Evolutionary conservation across 2,888 invertebrate species (phyloP), one percentile per base, ranked within the genome.

Genomic region (Trachelus stipa): DNA sequence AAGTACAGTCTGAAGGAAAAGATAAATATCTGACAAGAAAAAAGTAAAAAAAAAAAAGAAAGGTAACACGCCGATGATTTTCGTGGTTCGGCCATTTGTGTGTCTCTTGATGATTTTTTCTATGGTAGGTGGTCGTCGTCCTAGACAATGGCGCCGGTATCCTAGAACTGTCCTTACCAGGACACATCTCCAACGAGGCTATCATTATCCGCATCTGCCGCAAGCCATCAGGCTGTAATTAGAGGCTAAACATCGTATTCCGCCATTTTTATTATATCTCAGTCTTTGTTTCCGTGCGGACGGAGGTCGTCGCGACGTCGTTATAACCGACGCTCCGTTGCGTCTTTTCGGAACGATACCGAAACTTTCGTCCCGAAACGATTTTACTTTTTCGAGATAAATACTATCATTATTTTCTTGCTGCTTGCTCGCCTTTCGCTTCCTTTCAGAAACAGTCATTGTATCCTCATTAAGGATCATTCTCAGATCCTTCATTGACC

Each of bases 131-230:
- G 71, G 71, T 12, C 71, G 71, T 71, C 23, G 23, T 34, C 33
- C 71, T 34, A 71, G 71, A 71, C 71, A 34, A 71, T 34, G 71
- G 33, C 71, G 71, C 15, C 71, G 34, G 71, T 12, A 71, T 71
- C 71, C 71, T 71, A 71, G 71, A 71, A 71, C 71, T 71, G 71
- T 71, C 31, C 71, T 71, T 71, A 71, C 71, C 83, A 83, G 87
- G 88, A 88, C 87, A 89, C 85, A 87, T 87, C 84, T 83, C 85
- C 85, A 86, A 87, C 86, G 82, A 84, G 86, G 84, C 88, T 90
- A 89, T 90, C 86, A 90, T 90, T 90, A 88, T 87, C 88, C 86
- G 83, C 90, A 90, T 90, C 90, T 90, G 90, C 88, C 87, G 85
- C 83, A 80, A 81, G 85, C 83, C 83, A 84, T 81, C 83, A 82